Base-by-base conservation (phyloP, 2,113 vertebrate species). In the Colistium nudipinnis region DNA sequence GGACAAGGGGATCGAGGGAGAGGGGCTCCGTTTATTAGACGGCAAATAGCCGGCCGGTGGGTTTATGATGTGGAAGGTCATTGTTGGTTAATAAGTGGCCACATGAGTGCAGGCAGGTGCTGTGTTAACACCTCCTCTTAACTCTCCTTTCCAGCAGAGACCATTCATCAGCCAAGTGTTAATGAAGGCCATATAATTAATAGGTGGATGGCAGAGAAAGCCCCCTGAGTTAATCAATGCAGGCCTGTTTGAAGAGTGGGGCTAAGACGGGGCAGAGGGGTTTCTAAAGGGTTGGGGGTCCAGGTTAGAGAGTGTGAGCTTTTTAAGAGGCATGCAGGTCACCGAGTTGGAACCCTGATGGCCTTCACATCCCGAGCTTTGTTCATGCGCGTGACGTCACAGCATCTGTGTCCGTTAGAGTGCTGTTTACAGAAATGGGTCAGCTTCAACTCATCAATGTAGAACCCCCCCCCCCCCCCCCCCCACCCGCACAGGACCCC, bases 1-100 rank as follows among this genome's bases (percentile, higher is more conserved):
- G 59, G 76, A 52, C 57, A 9, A 28, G 67, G 57, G 73, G 48
- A 62, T 57, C 13, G 55, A 73, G 67, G 43, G 62, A 81, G 78
- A 75, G 88, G 78, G 85, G 78, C 83, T 88, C 79, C 74, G 86
- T 93, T 93, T 93, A 93, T 92, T 93, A 92, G 91, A 92, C 81
- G 90, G 91, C 91, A 92, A 93, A 93, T 93, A 93, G 91, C 87
- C 52, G 78, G 80, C 84, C 86, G 85, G 88, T 88, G 85, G 86
- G 87, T 93, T 94, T 93, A 93, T 90, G 92, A 91, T 92, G 88
- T 92, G 88, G 91, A 93, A 92, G 93, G 92, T 92, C 92, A 93
- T 91, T 93, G 92, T 91, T 94, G 92, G 92, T 93, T 93, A 93
- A 93, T 93, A 93, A 93, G 92, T 93, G 91, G 85, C 92, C 83